Evolutionary conservation across 2,113 vertebrate species (phyloP), one percentile per base, ranked within the genome.

Genomic region (Aviceda subcristata): DNA sequence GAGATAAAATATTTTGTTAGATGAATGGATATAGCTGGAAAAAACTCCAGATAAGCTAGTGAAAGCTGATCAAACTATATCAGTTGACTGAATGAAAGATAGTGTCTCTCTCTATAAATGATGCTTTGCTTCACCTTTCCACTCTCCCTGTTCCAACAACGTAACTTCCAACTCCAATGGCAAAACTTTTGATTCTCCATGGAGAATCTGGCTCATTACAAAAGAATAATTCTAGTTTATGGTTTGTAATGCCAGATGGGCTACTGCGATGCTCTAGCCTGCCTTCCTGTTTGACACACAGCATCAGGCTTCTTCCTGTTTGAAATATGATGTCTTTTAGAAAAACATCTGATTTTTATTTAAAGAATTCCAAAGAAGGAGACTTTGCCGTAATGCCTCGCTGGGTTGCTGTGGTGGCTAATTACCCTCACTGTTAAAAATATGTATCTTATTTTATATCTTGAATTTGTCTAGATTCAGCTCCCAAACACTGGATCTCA

Each of bases 401-500:
- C 93, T 78, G 77, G 46, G 77, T 93, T 79, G 80, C 93, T 92
- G 90, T 53, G 82, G 74, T 90, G 93, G 69, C 76, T 96, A 95
- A 96, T 95, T 93, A 85, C 34, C 34, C 80, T 91, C 53, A 0
- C 86, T 90, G 91, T 94, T 96, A 96, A 78, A 95, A 95, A 93
- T 86, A 22, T 55, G 87, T 85, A 81, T 91, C 89, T 89, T 87
- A 38, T 80, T 94, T 95, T 92, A 82, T 85, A 68, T 81, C 62
- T 88, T 88, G 81, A 68, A n/a, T 93, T 91, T 88, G 87, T 96
- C 91, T 95, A 64, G 77, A 68, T 91, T 88, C 87, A 57, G 69
- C 91, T 96, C 60, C 71, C 87, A 41, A 19, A 43, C 71, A 63
- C 93, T 96, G 96, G 87, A 90, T 95, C 90, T 96, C 85, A 94